Evolutionary conservation across 2,113 vertebrate genomes (phyloP).

Genomic region (Oceanites oceanicus): DNA sequence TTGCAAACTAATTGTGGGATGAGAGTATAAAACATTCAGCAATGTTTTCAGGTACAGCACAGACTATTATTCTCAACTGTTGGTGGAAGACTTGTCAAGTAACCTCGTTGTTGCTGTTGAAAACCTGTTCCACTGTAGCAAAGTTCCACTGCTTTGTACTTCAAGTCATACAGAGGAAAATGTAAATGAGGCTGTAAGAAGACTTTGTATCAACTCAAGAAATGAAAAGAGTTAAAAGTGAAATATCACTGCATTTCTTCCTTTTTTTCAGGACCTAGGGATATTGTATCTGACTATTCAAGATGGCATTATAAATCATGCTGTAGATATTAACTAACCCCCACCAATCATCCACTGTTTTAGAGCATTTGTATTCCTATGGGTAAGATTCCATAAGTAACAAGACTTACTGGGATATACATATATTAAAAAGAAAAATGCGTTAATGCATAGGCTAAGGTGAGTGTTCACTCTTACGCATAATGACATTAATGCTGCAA

Average conservation of each 20-base stretch:
- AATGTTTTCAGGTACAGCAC: not conserved
- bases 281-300: conserved; percentile 31
- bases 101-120: not conserved
- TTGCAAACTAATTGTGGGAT: not conserved
- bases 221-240: conserved; percentile 9
- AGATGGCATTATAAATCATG: conserved; percentile 65
- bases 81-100: not conserved
- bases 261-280: not conserved
- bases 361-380: conserved; percentile 48
- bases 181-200: not conserved
- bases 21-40: not conserved
- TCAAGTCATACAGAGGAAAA: not conserved
- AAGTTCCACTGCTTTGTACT: not conserved
- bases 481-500: conserved; percentile 64
- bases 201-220: not conserved
- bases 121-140: not conserved
- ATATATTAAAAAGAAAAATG: conserved; percentile 56
- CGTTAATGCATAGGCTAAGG: conserved; percentile 51
- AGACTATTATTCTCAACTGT: not conserved
- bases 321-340: conserved; percentile 55
- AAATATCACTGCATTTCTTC: conserved; percentile 29
- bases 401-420: conserved; percentile 46
- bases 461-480: conserved; percentile 51
- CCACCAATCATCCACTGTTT: conserved; percentile 47
- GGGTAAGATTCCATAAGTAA: conserved; percentile 61